Evolutionary conservation across 2,888 invertebrate genomes (phyloP).

Genomic region (Ophion obscuratus): DNA sequence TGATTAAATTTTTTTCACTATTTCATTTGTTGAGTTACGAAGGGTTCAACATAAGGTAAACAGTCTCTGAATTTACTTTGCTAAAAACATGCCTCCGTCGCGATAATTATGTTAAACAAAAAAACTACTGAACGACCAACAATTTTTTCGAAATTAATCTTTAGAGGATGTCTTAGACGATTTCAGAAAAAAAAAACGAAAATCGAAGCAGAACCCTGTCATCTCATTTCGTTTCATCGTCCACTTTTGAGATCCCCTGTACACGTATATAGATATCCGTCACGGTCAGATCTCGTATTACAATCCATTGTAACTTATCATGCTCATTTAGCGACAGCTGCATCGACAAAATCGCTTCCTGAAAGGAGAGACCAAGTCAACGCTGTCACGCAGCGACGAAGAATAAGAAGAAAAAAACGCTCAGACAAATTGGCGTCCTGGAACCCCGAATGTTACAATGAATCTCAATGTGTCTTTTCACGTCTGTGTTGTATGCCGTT

Average conservation of each 20-base stretch:
- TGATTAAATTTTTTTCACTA: too few relatives aligned
- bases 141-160: neutral
- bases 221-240: neutral
- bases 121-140: neutral
- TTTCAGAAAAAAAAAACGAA: neutral
- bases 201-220: neutral
- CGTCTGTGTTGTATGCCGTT: neutral
- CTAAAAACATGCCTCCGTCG: too few relatives aligned
- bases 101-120: too few relatives aligned
- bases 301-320: slow-evolving; percentile 46
- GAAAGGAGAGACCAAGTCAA: slow-evolving; percentile 67
- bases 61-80: too few relatives aligned
- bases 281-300: slow-evolving; percentile 22
- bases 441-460: slow-evolving; percentile 9
- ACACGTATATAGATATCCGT: neutral
- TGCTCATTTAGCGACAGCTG: slow-evolving; percentile 26
- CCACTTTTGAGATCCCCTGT: neutral
- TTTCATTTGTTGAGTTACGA: too few relatives aligned
- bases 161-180: neutral
- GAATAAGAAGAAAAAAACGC: neutral
- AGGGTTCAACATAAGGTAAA: too few relatives aligned
- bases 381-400: neutral
- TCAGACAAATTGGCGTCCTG: slow-evolving; percentile 49
- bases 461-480: slow-evolving; percentile 35
- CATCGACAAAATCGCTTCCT: slow-evolving; percentile 70